phyloP scores from a whole-genome alignment of 23 tunicate genomes.

The Trididemnum miniatum region DNA sequence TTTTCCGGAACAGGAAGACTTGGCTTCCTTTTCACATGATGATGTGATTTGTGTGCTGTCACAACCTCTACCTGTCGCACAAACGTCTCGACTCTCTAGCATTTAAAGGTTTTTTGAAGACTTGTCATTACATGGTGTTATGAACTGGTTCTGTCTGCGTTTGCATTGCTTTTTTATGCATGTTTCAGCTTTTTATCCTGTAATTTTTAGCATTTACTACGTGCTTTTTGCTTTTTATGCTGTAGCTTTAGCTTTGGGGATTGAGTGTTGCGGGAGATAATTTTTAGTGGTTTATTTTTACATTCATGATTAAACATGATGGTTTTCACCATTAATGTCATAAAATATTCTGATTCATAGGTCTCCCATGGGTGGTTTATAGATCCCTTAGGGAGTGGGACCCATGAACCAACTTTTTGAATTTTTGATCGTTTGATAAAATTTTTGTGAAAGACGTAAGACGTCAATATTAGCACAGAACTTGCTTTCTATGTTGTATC shows the following conservation, averaged over 20 bases:
- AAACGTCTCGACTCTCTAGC: not conserved
- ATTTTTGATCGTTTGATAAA: not conserved
- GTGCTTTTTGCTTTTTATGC: too few relatives aligned
- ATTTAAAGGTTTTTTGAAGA: not conserved
- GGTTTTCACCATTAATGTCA: not conserved
- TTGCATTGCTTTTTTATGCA: not conserved
- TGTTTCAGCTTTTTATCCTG: not conserved
- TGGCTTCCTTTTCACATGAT: conserved; percentile 4
- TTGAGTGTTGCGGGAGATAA: not conserved
- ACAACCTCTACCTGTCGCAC: not conserved
- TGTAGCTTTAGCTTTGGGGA: not conserved
- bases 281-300: not conserved
- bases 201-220: not conserved
- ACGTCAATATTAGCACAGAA: not conserved
- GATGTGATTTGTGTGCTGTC: conserved; percentile 1
- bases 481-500: not conserved
- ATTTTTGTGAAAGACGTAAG: not conserved
- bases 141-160: not conserved
- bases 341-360: not conserved
- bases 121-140: not conserved
- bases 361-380: not conserved
- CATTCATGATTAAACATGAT: not conserved
- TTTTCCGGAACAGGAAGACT: conserved; percentile 15
- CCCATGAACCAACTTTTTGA: not conserved
- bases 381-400: not conserved